Evolutionary conservation across 2,888 invertebrate genomes (phyloP), one percentile per base, ranked within the genome.

Genomic region (Xylophagus ater): DNA sequence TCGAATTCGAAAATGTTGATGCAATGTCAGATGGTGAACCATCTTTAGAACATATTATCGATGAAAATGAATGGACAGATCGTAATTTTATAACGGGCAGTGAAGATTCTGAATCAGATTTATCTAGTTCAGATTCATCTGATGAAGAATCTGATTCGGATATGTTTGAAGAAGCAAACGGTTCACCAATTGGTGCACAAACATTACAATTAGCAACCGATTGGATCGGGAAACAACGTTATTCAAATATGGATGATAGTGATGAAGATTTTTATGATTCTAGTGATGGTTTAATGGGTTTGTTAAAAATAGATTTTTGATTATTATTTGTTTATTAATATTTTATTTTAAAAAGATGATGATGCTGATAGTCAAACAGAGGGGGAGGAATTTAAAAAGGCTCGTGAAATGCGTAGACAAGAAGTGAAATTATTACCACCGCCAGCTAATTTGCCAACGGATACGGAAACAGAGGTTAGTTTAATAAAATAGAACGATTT

Each of bases 11-110:
- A 54, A 83, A 83, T 62, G 64, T 78, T 10, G 76, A 76, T 18
- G 70, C 70, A 37, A 69, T 74, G 54, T 76, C 74, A 2, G 78
- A 78, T 51, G 64, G 63, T 29, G 74, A 75, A 49, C 74, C 78
- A 50, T 70, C 72, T 3, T 69, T 73, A 17, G 65, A 62, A 24
- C 76, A 76, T 62, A 86, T 87, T 63, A 87, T 90, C 64, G 90
- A 90, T 57, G 93, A 94, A 60, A 92, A 93, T 57, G 92, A 93
- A 60, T 92, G 93, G 86, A 92, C 90, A 0, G 89, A 90, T 52
- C 74, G 88, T 49, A 94, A 94, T 68, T 89, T 89, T 61, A 78
- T 87, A 28, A 84, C 85, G 2, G 77, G 81, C 30, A 76, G 81
- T 18, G 78, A 78, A 20, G 80, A 80, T 59, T 81, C 83, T 4